Evolutionary conservation across 2,888 invertebrate genomes (phyloP).

Genomic region (Hirtodrosophila confusa): DNA sequence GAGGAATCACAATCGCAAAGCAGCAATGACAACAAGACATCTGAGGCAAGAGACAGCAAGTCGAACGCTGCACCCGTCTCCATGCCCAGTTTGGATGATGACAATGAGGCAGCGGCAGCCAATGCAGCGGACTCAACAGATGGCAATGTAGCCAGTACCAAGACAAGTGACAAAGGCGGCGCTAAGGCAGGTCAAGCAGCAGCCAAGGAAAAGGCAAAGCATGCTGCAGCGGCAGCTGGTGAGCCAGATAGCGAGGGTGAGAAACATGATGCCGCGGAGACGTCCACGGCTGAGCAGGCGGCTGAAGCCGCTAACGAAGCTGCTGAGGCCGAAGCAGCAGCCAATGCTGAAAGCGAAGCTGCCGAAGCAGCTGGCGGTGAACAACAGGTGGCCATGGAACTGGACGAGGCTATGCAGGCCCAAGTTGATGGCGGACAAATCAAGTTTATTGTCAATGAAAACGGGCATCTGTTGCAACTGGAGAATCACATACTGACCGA

Average conservation of each 20-base stretch:
- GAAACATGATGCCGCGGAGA: constrained; percentile 47
- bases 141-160: constrained; percentile 40
- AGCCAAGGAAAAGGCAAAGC: constrained; percentile 43
- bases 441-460: constrained; percentile 84
- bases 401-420: constrained; percentile 84
- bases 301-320: constrained; percentile 60
- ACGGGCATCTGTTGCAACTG: constrained; percentile 83
- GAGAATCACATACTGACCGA: constrained; percentile 84
- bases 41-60: constrained; percentile 51
- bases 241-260: constrained; percentile 40
- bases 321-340: constrained; percentile 58
- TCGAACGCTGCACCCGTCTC: constrained; percentile 81
- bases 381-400: constrained; percentile 83
- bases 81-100: constrained; percentile 84
- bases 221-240: constrained; percentile 17
- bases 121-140: constrained; percentile 49
- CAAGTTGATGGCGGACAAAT: constrained; percentile 84
- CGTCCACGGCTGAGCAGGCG: constrained; percentile 46
- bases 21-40: constrained; percentile 61
- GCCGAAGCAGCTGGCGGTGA: constrained; percentile 61
- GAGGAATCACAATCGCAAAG: constrained; percentile 75
- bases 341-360: constrained; percentile 48
- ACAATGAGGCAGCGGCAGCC: constrained; percentile 78
- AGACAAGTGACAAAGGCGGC: constrained; percentile 35
- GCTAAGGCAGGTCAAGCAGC: constrained; percentile 44